Percentiles rank a stretch among this genome's conserved stretches.
Conservation (phyloP, 2,888 invertebrate genomes). For the Meliscaeva auricollis region DNA sequence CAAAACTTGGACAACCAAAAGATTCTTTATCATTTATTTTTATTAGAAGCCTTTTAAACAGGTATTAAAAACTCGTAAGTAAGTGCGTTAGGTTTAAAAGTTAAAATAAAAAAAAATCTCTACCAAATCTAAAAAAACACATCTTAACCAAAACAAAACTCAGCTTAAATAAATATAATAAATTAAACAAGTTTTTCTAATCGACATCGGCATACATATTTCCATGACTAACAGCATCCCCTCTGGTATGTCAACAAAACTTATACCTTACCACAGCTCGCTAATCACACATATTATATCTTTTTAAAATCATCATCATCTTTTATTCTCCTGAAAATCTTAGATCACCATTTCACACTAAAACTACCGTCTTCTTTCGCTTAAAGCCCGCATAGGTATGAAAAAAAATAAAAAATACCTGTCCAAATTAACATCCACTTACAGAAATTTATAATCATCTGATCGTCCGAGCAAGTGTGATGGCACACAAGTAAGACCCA, state of each 20-base stretch:
- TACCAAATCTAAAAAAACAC: background rate
- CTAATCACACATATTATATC: constrained; percentile 29
- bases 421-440: constrained; percentile 39
- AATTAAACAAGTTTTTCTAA: background rate
- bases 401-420: constrained; percentile 37
- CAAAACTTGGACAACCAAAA: no score
- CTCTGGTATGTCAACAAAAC: constrained; percentile 26
- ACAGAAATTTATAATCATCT: constrained; percentile 34
- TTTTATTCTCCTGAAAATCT: background rate
- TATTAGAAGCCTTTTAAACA: no score
- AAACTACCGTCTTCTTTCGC: background rate
- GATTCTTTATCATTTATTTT: no score
- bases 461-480: background rate
- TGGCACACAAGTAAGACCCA: background rate
- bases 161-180: background rate
- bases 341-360: constrained; percentile 3
- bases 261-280: background rate
- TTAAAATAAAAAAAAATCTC: no score
- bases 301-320: background rate
- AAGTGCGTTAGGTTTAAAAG: background rate
- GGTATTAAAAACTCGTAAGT: background rate
- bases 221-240: background rate
- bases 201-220: background rate
- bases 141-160: background rate
- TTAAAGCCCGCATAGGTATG: background rate